Evolutionary conservation across 2,888 invertebrate species (phyloP).

Genomic region (Coremacera marginata): DNA sequence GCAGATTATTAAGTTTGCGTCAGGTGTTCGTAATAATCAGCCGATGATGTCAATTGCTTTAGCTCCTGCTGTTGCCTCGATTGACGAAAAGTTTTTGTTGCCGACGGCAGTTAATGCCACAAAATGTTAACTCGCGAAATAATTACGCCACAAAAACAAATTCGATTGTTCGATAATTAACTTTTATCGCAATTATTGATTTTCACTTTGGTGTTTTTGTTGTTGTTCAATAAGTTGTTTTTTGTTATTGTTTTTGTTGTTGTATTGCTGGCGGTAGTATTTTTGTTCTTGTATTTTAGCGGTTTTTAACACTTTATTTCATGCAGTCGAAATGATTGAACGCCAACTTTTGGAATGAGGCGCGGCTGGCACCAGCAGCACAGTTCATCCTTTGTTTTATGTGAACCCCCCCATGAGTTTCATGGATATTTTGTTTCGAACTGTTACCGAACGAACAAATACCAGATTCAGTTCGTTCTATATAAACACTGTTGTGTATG

Average conservation of each 20-base stretch:
- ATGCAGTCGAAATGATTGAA: not conserved
- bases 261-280: not conserved
- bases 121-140: conserved; percentile 42
- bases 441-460: not conserved
- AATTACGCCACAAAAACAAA: conserved; percentile 51
- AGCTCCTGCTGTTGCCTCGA: not conserved
- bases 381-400: not conserved
- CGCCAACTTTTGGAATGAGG: not conserved
- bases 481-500: not conserved
- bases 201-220: conserved; percentile 37
- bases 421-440: not conserved
- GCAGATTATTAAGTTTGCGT: not conserved
- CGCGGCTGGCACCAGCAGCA: not conserved
- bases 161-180: conserved; percentile 53
- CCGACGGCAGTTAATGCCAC: not conserved
- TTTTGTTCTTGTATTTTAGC: conserved; percentile 14
- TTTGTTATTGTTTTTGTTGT: conserved; percentile 23
- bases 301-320: conserved; percentile 19
- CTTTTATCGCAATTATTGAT: conserved; percentile 53
- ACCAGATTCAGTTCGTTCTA: not conserved
- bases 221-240: conserved; percentile 9
- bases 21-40: not conserved
- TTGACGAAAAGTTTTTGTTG: conserved; percentile 15
- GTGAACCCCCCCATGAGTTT: not conserved
- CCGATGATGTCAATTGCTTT: not conserved